Conservation (phyloP, 2,888 invertebrate genomes). For the Melitaea athalia region DNA sequence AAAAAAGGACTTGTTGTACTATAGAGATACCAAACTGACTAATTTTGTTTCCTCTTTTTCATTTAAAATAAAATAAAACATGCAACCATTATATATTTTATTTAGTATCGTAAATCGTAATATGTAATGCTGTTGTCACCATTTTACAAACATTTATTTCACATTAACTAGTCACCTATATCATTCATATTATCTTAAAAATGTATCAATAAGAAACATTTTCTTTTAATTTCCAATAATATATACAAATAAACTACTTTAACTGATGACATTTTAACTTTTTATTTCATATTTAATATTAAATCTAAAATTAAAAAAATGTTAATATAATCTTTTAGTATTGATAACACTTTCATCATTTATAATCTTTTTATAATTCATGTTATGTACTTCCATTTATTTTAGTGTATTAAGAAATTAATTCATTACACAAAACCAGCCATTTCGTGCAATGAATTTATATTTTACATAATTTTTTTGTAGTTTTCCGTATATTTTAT, state of each 20-base stretch:
- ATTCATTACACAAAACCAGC: constrained; percentile 32
- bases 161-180: neutral
- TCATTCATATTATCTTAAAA: neutral
- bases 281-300: too few species aligned
- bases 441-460: constrained; percentile 22
- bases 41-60: neutral
- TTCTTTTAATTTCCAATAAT: too few species aligned
- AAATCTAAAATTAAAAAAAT: too few species aligned
- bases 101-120: neutral
- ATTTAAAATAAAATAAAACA: neutral
- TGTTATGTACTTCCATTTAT: too few species aligned
- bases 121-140: constrained; percentile 7
- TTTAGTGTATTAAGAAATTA: neutral
- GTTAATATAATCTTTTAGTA: neutral
- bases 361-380: neutral
- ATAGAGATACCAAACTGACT: too few species aligned
- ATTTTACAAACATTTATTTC: constrained; percentile 10
- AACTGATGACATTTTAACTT: too few species aligned
- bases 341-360: neutral
- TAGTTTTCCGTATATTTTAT: too few species aligned
- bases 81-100: constrained; percentile 19
- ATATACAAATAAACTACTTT: too few species aligned
- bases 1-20: too few species aligned
- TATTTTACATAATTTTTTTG: neutral
- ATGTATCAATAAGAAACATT: neutral